phyloP scores from a whole-genome alignment of 2,797 vertebrate genomes.

The Cossypha heuglini region DNA sequence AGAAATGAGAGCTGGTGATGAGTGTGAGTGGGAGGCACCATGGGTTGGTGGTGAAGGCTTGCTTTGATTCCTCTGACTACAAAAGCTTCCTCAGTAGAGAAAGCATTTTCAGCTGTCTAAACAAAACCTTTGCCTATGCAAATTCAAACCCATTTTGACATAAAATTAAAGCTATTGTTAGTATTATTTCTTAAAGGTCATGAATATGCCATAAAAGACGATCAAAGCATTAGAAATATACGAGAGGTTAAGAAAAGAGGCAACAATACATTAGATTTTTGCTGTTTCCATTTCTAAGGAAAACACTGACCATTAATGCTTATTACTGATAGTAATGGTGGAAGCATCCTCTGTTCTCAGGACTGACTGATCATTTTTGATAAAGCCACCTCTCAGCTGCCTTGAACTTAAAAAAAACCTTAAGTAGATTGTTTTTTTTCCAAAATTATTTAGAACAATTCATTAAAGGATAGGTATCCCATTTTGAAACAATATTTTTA shows the following conservation, averaged over 20 bases:
- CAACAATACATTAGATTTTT: neutral
- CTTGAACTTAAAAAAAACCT: neutral
- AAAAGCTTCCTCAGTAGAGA: neutral
- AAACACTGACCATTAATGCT: neutral
- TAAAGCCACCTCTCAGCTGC: neutral
- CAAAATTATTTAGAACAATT: neutral
- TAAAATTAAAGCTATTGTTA: slow-evolving; percentile 28
- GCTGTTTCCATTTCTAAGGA: neutral
- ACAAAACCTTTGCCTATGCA: slow-evolving; percentile 28
- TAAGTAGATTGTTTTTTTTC: neutral
- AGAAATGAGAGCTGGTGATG: neutral
- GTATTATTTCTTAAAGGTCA: slow-evolving; percentile 18
- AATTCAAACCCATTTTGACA: slow-evolving; percentile 23
- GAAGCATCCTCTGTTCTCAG: neutral
- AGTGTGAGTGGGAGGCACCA: slow-evolving; percentile 31
- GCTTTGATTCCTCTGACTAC: slow-evolving; percentile 46
- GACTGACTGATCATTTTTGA: neutral
- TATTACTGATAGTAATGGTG: neutral
- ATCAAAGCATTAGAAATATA: neutral
- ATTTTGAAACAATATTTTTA: neutral
- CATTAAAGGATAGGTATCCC: neutral
- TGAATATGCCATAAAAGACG: neutral
- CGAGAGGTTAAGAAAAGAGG: neutral
- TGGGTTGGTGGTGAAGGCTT: slow-evolving; percentile 4
- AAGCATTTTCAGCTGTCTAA: slow-evolving; percentile 28